These are phyloP conservation scores for Limonius californicus DNA, from an alignment of 1,140 invertebrate genomes.

Conservation along the genomic window DNA sequence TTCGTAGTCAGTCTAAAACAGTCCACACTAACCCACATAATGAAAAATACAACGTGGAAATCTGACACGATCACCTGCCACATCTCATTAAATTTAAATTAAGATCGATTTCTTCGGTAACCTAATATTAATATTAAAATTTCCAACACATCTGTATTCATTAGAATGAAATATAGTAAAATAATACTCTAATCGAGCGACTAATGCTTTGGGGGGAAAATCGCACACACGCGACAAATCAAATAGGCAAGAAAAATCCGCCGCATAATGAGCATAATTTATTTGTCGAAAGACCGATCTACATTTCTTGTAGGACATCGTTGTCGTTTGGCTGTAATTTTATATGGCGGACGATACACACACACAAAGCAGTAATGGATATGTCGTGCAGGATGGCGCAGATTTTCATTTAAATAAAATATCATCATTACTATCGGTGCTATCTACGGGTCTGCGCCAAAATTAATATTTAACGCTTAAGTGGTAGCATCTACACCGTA, in stretches of 20 bases:
- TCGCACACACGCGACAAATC: no score
- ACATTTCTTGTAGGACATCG: no score
- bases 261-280: no score
- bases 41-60: no score
- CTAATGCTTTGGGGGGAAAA: no score
- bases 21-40: no score
- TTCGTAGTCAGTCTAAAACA: no score
- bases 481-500: not conserved
- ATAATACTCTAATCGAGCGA: not conserved
- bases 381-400: not conserved
- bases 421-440: not conserved
- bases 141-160: constrained; percentile 6
- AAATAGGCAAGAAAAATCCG: no score
- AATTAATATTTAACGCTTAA: not conserved
- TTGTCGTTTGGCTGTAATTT: no score
- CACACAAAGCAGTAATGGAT: not conserved
- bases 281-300: no score
- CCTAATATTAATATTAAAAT: constrained; percentile 7
- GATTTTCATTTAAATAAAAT: not conserved
- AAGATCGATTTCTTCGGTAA: not conserved
- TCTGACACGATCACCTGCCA: not conserved
- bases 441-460: not conserved
- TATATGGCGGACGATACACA: no score
- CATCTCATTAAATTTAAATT: constrained; percentile 6
- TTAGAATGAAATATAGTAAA: constrained; percentile 5